These are phyloP conservation scores for Chlorops oryzae DNA, from an alignment of 1,140 invertebrate genomes.

Conservation along the genomic window DNA sequence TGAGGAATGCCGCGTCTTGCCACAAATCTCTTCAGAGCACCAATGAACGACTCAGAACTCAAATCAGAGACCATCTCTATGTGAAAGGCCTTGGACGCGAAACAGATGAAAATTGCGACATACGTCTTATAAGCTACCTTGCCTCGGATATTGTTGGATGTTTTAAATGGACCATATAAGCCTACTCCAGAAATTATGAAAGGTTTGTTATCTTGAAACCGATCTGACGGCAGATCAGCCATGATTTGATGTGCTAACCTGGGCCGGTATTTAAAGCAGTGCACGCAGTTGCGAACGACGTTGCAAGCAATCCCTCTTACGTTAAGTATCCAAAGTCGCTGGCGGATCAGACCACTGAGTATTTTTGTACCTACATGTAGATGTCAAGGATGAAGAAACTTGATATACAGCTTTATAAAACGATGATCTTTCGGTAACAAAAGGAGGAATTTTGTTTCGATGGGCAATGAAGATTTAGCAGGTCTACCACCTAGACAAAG, in stretches of 20 bases:
- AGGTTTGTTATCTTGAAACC: slow-evolving; percentile 1
- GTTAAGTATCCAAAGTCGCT: slow-evolving; percentile 11
- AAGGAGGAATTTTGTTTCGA: slow-evolving; percentile 4
- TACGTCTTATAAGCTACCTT: slow-evolving; percentile 17
- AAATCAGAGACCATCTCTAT: too few species aligned
- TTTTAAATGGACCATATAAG: slow-evolving; percentile 3
- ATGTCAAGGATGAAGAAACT: slow-evolving; percentile 1
- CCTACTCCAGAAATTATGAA: slow-evolving; percentile 8
- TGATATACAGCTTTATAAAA: slow-evolving; percentile 3
- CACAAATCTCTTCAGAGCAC: too few species aligned
- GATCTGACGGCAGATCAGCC: slow-evolving; percentile 3
- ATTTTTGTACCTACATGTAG: slow-evolving; percentile 8
- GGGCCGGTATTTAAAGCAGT: slow-evolving; percentile 1
- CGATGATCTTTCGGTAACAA: slow-evolving; percentile 2
- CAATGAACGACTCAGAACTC: too few species aligned
- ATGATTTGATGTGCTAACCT: slow-evolving; percentile 7
- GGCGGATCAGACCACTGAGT: background rate
- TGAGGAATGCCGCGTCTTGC: too few species aligned
- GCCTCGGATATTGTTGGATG: slow-evolving; percentile 4
- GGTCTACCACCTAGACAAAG: background rate
- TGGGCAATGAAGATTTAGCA: background rate
- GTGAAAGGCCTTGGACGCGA: slow-evolving; percentile 28
- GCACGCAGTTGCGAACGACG: slow-evolving; percentile 2
- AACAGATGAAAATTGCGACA: slow-evolving; percentile 18
- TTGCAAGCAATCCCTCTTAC: slow-evolving; percentile 5